phyloP scores from a whole-genome alignment of 2,888 invertebrate species.

The Leucoptera coffeella region DNA sequence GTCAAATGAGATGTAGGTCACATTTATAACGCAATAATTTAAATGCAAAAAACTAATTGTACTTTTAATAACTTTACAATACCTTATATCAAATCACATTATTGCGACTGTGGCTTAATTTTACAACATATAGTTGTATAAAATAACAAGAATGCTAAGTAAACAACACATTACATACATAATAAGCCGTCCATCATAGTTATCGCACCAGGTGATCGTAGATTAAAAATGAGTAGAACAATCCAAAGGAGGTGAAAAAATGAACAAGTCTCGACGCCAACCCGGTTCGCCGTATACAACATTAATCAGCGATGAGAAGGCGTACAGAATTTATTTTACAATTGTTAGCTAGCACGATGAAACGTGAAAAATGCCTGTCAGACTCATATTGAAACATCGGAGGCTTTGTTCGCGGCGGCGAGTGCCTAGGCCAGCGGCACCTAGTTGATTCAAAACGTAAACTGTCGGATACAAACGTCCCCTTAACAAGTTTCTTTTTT shows the following conservation, averaged over 20 bases:
- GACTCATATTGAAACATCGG: constrained; percentile 48
- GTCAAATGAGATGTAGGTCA: no score
- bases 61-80: no score
- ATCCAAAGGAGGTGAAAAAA: constrained; percentile 35
- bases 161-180: no score
- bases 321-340: constrained; percentile 52
- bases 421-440: constrained; percentile 18
- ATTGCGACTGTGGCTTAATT: no score
- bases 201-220: no score
- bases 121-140: no score
- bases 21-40: no score
- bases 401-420: constrained; percentile 31
- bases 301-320: constrained; percentile 51
- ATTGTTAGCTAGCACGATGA: constrained; percentile 49
- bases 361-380: constrained; percentile 50
- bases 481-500: constrained; percentile 48
- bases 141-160: no score
- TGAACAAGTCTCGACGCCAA: constrained; percentile 34
- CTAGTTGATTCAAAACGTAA: constrained; percentile 48
- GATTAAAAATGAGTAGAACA: no score
- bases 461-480: constrained; percentile 32
- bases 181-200: no score
- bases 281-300: constrained; percentile 26
- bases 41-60: no score
- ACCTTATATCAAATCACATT: no score